Conservation (phyloP, 2,888 invertebrate species). For the Hetaerina titia region DNA sequence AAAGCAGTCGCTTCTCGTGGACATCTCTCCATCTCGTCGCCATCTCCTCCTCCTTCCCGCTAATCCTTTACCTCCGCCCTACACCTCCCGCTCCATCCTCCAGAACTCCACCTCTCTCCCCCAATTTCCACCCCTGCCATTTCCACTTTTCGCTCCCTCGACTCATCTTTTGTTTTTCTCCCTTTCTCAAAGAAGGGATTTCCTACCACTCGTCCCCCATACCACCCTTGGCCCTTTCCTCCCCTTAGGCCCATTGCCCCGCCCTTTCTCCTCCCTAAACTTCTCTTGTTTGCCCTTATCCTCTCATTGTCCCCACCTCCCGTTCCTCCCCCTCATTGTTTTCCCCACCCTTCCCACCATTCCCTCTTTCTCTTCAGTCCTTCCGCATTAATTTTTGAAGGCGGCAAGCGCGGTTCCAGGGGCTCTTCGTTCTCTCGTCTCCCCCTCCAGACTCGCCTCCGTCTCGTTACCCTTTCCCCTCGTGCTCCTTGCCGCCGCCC, state of each 20-base stretch:
- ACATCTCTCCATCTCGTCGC: too few species aligned
- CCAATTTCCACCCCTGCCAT: too few species aligned
- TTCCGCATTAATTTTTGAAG: conserved; percentile 13
- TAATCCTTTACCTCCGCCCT: too few species aligned
- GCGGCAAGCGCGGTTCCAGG: not conserved
- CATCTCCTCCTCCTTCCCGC: too few species aligned
- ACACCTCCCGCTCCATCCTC: too few species aligned
- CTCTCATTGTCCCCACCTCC: not conserved
- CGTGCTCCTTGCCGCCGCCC: not conserved
- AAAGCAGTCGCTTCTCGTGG: not conserved
- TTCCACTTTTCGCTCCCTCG: too few species aligned
- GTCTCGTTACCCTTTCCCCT: not conserved
- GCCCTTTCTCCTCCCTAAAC: conserved; percentile 19
- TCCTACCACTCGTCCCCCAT: too few species aligned
- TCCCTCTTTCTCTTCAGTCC: not conserved
- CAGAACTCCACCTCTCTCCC: too few species aligned
- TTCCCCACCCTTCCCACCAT: too few species aligned
- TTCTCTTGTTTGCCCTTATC: not conserved
- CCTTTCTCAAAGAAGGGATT: too few species aligned
- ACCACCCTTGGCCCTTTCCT: not conserved
- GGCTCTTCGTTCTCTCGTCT: too few species aligned
- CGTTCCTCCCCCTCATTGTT: not conserved
- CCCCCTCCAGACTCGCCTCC: not conserved
- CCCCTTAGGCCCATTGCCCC: not conserved
- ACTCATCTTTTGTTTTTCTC: too few species aligned